Percentiles rank a stretch among this genome's conserved stretches.
Evolutionary conservation across 2,113 vertebrate genomes (phyloP).

Genomic region (Microtus ochrogaster): DNA sequence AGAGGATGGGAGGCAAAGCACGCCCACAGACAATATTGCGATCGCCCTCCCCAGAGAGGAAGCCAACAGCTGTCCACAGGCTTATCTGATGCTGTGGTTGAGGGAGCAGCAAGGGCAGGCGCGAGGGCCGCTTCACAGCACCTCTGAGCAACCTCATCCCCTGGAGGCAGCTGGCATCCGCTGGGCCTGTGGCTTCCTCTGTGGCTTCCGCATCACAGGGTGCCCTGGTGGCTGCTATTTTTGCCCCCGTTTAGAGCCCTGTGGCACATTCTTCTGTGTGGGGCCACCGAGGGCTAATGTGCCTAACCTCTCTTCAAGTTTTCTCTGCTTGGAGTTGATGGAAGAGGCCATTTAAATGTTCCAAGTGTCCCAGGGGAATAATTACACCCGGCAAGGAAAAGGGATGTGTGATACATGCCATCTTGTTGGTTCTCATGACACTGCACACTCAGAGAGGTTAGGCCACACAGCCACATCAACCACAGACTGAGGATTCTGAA

Average conservation of each 20-base stretch:
- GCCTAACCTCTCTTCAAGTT: neutral
- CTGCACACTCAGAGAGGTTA: constrained; percentile 25
- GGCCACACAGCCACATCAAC: constrained; percentile 22
- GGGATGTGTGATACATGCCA: neutral
- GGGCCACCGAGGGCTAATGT: neutral
- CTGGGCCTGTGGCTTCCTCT: constrained; percentile 72
- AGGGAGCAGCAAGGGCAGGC: constrained; percentile 36
- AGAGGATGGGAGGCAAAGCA: neutral
- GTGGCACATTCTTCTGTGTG: neutral
- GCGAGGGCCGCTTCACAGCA: constrained; percentile 13
- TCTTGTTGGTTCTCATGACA: neutral
- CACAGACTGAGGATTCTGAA: neutral
- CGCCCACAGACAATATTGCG: constrained; percentile 59
- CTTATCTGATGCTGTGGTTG: constrained; percentile 80
- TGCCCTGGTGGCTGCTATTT: constrained; percentile 66
- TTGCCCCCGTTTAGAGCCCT: constrained; percentile 50
- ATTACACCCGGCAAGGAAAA: neutral
- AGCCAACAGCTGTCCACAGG: constrained; percentile 63
- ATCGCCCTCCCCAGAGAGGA: constrained; percentile 69
- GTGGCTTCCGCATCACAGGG: constrained; percentile 68
- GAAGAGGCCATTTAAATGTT: neutral
- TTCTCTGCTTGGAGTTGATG: neutral
- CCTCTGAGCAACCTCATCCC: constrained; percentile 44
- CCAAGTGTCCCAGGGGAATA: neutral
- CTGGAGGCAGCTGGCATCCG: constrained; percentile 76